Evolutionary conservation across 1,140 invertebrate species (phyloP).

Genomic region (Mercenaria mercenaria): DNA sequence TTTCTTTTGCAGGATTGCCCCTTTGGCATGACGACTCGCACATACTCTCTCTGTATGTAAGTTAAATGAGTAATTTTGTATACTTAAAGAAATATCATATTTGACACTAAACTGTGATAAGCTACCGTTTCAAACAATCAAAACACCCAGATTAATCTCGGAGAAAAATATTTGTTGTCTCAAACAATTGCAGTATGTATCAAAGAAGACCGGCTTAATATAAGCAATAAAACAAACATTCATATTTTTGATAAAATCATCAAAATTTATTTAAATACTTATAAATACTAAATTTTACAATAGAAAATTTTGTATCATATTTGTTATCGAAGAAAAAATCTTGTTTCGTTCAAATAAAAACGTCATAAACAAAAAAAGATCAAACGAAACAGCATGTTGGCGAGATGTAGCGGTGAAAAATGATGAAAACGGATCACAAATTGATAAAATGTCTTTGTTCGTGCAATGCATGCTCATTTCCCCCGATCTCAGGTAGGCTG

Average conservation of each 20-base stretch:
- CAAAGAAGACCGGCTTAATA: neutral
- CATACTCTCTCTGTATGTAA: no score
- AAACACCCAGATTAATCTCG: neutral
- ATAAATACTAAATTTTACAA: slow-evolving; percentile 61
- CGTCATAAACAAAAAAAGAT: slow-evolving; percentile 40
- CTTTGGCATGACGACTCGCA: no score
- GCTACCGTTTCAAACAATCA: neutral
- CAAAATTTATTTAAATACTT: slow-evolving; percentile 61
- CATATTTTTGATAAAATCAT: slow-evolving; percentile 41
- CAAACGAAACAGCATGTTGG: slow-evolving; percentile 14
- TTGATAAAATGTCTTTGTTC: slow-evolving; percentile 61
- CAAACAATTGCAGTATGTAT: slow-evolving; percentile 1
- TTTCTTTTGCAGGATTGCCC: no score
- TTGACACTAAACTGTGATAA: slow-evolving; percentile 12
- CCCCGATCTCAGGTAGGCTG: neutral
- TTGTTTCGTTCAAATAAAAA: slow-evolving; percentile 39
- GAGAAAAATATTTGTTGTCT: slow-evolving; percentile 4
- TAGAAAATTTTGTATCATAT: slow-evolving; percentile 58
- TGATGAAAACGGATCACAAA: slow-evolving; percentile 34
- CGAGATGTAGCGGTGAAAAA: neutral
- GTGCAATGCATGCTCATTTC: neutral
- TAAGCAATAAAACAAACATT: slow-evolving; percentile 50
- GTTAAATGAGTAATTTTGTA: neutral
- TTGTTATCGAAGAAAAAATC: slow-evolving; percentile 39
- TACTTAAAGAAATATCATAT: neutral